Percentiles rank a stretch among this genome's conserved stretches.
Evolutionary conservation across 2,888 invertebrate species (phyloP).

Genomic region (Thereva nobilitata): DNA sequence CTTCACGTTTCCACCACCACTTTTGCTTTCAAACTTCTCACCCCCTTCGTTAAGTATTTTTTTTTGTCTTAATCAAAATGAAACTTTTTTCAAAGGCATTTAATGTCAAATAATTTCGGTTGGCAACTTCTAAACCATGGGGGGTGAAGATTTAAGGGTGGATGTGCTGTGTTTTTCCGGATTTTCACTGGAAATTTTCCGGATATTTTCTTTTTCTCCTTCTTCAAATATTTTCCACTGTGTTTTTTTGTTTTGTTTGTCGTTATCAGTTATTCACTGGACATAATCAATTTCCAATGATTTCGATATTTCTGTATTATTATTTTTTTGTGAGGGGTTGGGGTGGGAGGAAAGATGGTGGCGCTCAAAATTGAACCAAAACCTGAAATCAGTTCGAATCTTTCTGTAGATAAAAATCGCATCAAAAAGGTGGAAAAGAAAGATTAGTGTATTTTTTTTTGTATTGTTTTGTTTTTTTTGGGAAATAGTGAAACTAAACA

Average conservation of each 20-base stretch:
- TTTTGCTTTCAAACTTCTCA: no score
- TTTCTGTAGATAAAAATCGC: constrained; percentile 22
- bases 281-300: constrained; percentile 28
- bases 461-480: no score
- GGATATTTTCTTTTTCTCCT: not conserved
- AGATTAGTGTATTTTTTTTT: constrained; percentile 7
- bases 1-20: no score
- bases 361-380: constrained; percentile 10
- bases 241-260: no score
- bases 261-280: constrained; percentile 19
- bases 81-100: constrained; percentile 15
- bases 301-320: constrained; percentile 2
- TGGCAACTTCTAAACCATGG: constrained; percentile 11
- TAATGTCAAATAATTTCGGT: constrained; percentile 26
- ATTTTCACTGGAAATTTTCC: constrained; percentile 27
- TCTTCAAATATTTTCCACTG: no score
- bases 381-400: constrained; percentile 36
- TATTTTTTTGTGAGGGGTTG: no score
- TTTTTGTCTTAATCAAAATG: constrained; percentile 28
- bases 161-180: constrained; percentile 22
- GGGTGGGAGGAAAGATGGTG: not conserved
- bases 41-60: no score
- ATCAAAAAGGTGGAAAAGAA: constrained; percentile 19
- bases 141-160: constrained; percentile 11
- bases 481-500: no score